Percentiles rank a stretch among this genome's conserved stretches.
phyloP scores from a whole-genome alignment of 2,888 invertebrate genomes.

The Macrosiphum euphorbiae region DNA sequence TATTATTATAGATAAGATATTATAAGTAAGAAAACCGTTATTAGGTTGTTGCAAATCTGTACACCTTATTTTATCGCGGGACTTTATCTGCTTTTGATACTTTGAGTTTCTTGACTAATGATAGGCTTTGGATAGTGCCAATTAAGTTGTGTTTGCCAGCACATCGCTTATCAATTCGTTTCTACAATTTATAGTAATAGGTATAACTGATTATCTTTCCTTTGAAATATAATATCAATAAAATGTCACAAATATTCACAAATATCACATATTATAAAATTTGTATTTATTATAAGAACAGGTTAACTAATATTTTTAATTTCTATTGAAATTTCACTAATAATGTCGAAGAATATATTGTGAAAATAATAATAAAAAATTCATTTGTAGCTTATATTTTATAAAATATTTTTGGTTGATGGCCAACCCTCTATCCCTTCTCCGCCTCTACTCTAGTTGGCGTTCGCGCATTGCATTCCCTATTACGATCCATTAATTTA shows the following conservation, averaged over 20 bases:
- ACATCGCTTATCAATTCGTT: neutral
- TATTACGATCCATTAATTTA: constrained; percentile 49
- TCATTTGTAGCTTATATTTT: neutral
- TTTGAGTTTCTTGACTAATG: constrained; percentile 31
- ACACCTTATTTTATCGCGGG: neutral
- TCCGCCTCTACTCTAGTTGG: neutral
- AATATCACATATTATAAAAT: neutral
- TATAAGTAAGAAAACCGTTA: neutral
- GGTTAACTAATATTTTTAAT: neutral
- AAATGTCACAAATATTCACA: neutral
- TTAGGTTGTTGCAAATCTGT: neutral
- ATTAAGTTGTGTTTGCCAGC: neutral
- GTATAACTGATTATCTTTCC: neutral
- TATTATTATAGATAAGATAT: neutral
- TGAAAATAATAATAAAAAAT: neutral
- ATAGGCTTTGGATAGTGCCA: neutral
- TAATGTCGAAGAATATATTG: neutral
- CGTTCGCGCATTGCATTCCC: constrained; percentile 43
- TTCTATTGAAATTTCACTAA: neutral
- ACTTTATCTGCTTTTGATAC: constrained; percentile 3
- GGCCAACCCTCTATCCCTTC: constrained; percentile 23
- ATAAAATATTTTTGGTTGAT: constrained; percentile 45
- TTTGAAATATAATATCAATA: neutral
- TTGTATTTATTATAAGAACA: neutral
- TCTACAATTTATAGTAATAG: neutral